Conservation (phyloP, 2,797 vertebrate species). For the Rhabdomys pumilio region DNA sequence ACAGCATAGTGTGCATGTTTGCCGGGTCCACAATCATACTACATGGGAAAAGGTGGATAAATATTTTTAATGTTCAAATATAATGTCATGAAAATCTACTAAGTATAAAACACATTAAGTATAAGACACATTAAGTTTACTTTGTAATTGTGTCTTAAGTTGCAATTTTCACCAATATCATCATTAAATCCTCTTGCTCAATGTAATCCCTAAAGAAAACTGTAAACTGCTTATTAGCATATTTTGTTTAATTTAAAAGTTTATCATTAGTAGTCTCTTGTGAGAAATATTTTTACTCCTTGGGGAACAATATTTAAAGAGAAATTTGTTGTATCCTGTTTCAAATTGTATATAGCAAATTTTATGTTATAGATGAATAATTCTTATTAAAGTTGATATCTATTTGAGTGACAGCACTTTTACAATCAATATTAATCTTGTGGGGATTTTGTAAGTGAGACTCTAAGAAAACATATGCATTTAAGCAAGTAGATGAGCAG, state of each 20-base stretch:
- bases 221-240: not conserved
- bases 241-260: conserved; percentile 53
- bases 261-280: not conserved
- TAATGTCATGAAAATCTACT: not conserved
- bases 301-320: not conserved
- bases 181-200: not conserved
- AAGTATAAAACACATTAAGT: not conserved
- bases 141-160: not conserved
- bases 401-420: not conserved
- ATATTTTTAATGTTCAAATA: not conserved
- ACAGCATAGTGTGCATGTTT: not conserved
- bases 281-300: conserved; percentile 37
- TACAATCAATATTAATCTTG: not conserved
- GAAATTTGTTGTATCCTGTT: not conserved
- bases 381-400: not conserved
- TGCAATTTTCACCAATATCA: not conserved
- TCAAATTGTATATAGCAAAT: not conserved
- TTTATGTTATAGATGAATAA: not conserved
- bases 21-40: not conserved
- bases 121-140: not conserved
- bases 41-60: not conserved
- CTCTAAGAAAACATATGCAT: not conserved
- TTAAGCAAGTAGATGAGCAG: not conserved
- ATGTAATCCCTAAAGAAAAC: conserved; percentile 18
- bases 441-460: not conserved